A percentile compares a stretch with the other conserved stretches of the same genome.
These are phyloP conservation scores for Phallusia fumigata DNA, from an alignment of 23 tunicate species.

Conservation along the genomic window DNA sequence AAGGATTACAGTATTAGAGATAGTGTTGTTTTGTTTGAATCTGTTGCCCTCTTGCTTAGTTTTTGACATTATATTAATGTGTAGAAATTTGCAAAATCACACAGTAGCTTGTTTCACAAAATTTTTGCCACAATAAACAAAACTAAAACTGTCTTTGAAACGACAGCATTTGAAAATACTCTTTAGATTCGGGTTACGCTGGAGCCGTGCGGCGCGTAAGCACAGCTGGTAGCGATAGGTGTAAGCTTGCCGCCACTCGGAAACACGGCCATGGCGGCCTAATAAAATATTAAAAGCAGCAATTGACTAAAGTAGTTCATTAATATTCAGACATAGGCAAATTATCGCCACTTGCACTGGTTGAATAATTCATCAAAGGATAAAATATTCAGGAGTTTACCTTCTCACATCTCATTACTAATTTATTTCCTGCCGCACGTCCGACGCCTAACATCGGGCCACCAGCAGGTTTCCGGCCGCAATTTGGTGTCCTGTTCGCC, in stretches of 20 bases:
- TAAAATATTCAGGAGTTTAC: slow-evolving; percentile 67
- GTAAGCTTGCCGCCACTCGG: neutral
- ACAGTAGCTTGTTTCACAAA: too few species aligned
- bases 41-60: too few species aligned
- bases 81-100: too few species aligned
- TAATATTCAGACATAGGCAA: slow-evolving; percentile 66
- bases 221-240: too few species aligned
- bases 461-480: neutral
- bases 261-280: slow-evolving; percentile 5
- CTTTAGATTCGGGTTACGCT: too few species aligned
- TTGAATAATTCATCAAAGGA: slow-evolving; percentile 84
- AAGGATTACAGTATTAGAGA: too few species aligned
- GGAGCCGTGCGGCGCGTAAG: too few species aligned
- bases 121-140: too few species aligned
- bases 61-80: too few species aligned
- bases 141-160: too few species aligned
- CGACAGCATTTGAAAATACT: too few species aligned
- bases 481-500: neutral
- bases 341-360: slow-evolving; percentile 61
- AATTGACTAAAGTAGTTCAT: slow-evolving; percentile 73
- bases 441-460: slow-evolving; percentile 22
- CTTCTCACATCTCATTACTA: slow-evolving; percentile 72
- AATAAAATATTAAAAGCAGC: slow-evolving; percentile 64
- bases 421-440: slow-evolving; percentile 47
- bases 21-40: too few species aligned